Evolutionary conservation across 2,113 vertebrate genomes (phyloP).

Genomic region (Thinocorus orbignyianus): DNA sequence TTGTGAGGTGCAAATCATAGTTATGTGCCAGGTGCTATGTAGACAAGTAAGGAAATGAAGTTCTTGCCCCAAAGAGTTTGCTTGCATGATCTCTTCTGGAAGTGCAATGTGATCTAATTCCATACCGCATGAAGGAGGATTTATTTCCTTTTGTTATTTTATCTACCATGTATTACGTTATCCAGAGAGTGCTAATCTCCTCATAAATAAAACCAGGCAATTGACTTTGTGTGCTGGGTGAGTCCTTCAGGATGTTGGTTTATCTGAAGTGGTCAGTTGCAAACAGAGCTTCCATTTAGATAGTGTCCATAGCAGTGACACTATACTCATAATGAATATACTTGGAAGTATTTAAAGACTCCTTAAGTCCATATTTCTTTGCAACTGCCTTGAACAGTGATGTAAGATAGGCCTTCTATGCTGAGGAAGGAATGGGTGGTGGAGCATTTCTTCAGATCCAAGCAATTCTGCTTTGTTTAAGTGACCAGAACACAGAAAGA

Average conservation of each 20-base stretch:
- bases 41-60: not conserved
- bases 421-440: not conserved
- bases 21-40: not conserved
- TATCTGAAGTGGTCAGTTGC: conserved; percentile 1
- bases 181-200: not conserved
- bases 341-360: not conserved
- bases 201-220: not conserved
- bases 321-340: not conserved
- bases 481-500: not conserved
- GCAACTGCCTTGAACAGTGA: not conserved
- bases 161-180: not conserved
- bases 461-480: not conserved
- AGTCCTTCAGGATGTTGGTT: conserved; percentile 10
- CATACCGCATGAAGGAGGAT: not conserved
- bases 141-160: not conserved
- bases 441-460: not conserved
- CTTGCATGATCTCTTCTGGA: not conserved
- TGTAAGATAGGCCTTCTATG: not conserved
- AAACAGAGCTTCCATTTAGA: conserved; percentile 14
- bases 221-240: not conserved
- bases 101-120: not conserved
- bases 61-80: not conserved
- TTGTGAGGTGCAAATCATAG: not conserved
- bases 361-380: not conserved
- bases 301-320: not conserved